Evolutionary conservation across 2,888 invertebrate genomes (phyloP), one percentile per base, ranked within the genome.

Genomic region (Dicyrtoma fusca): DNA sequence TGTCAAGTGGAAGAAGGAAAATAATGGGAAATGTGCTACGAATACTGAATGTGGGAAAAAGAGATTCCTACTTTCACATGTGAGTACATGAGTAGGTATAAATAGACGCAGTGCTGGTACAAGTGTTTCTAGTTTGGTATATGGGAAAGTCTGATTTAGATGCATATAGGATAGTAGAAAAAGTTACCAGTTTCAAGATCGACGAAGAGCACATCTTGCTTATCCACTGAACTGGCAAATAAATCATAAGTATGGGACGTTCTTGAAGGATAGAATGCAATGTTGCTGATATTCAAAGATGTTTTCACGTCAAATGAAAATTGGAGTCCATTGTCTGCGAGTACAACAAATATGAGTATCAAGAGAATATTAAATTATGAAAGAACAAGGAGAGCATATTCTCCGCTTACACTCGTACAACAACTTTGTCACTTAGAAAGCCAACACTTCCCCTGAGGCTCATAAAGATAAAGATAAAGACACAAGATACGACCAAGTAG

Each of bases 271-370:
- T 89, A 90, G 83, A 91, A 91, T 4, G 90, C 88, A 68, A 90
- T 86, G 81, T 89, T 89, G 79, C 90, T 90, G 78, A 91, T 88
- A 82, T 89, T 89, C 74, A 91, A 83, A 6, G 89, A 89, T 10
- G 91, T 91, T 83, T 89, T 90, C 69, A 91, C 90, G 81, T 91
- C 91, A 83, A 90, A 91, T 44, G 87, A 85, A 81, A 90, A 90
- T 79, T 87, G 86, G 73, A 91, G 83, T 62, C 91, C 91, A 78
- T 84, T 85, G 57, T 87, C 89, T 89, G 82, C 1, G 47, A 0
- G 25, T 84, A 84, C 34, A 73, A 71, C 73, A 73, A 55, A 66
- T n/a, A 59, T 65, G 59, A 70, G 14, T 3, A 49, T 17, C 5
- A 19, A 51, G 49, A 13, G 13, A 44, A 66, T 26, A 55, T 51